Conservation (phyloP, 2,888 invertebrate species). For the Ptychoptera contaminata region DNA sequence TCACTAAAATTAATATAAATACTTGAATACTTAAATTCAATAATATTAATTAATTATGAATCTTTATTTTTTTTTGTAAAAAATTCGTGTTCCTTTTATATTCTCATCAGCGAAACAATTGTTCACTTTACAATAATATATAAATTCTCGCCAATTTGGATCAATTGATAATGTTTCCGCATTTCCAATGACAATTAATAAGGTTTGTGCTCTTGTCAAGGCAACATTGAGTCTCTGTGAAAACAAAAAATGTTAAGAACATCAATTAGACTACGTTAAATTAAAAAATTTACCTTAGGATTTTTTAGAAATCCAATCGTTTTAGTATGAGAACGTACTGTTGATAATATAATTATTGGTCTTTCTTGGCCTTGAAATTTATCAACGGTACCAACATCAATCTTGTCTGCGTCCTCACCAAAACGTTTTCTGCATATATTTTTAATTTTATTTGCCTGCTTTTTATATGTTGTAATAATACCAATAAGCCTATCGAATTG, state of each 20-base stretch:
- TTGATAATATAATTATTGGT: not conserved
- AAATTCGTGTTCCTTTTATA: too few relatives aligned
- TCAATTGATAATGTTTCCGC: not conserved
- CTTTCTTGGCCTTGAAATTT: constrained; percentile 3
- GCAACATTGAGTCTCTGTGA: constrained; percentile 3
- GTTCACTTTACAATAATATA: not conserved
- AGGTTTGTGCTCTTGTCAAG: constrained; percentile 3
- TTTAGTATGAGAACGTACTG: constrained; percentile 1
- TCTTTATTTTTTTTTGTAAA: too few relatives aligned
- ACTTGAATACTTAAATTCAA: too few relatives aligned
- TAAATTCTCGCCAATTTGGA: constrained; percentile 1
- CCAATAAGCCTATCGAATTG: not conserved
- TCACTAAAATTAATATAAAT: too few relatives aligned
- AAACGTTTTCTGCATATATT: not conserved
- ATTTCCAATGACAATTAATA: constrained; percentile 3
- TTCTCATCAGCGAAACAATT: not conserved
- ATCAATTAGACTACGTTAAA: too few relatives aligned
- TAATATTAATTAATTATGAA: too few relatives aligned
- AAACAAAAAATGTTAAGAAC: too few relatives aligned
- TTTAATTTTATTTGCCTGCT: not conserved
- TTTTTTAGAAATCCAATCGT: constrained; percentile 4
- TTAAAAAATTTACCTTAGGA: not conserved
- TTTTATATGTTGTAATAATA: not conserved
- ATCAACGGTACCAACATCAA: constrained; percentile 5
- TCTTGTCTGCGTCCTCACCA: too few relatives aligned